Evolutionary conservation across 2,888 invertebrate genomes (phyloP).

Genomic region (Petrolisthes cinctipes): DNA sequence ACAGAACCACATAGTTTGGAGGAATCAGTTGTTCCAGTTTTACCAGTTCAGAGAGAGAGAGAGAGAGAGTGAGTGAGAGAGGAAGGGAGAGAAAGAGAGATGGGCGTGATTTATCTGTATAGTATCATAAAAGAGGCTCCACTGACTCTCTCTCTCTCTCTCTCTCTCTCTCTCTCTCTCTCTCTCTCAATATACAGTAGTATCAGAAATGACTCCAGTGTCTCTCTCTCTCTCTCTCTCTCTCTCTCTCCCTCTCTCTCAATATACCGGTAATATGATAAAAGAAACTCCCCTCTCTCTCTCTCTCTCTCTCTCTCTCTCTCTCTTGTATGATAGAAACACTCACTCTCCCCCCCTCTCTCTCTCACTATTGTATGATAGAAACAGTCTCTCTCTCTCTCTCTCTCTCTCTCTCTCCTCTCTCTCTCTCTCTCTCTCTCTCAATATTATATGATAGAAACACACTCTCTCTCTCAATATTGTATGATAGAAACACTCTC

Average conservation of each 20-base stretch:
- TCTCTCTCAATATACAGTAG: neutral
- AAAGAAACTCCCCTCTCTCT: neutral
- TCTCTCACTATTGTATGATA: neutral
- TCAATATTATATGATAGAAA: neutral
- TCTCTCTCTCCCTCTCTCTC: neutral
- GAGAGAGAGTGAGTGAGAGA: slow-evolving; percentile 17
- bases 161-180: neutral
- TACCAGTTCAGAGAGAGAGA: neutral
- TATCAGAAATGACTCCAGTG: neutral
- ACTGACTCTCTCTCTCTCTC: slow-evolving; percentile 22
- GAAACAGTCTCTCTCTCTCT: neutral
- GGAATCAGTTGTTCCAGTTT: no score
- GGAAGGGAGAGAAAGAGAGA: slow-evolving; percentile 8
- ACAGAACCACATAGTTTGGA: no score
- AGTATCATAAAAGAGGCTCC: neutral
- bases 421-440: neutral
- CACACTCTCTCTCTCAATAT: neutral
- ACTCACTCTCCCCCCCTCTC: neutral
- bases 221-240: neutral
- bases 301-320: neutral
- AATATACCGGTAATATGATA: neutral
- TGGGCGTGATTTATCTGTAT: neutral
- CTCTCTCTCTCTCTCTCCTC: neutral
- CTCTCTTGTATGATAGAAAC: neutral
- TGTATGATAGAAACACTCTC: neutral